A percentile compares a stretch with the other conserved stretches of the same genome.
These are phyloP conservation scores for Callionymus lyra DNA, from an alignment of 2,113 vertebrate species.

Conservation along the genomic window DNA sequence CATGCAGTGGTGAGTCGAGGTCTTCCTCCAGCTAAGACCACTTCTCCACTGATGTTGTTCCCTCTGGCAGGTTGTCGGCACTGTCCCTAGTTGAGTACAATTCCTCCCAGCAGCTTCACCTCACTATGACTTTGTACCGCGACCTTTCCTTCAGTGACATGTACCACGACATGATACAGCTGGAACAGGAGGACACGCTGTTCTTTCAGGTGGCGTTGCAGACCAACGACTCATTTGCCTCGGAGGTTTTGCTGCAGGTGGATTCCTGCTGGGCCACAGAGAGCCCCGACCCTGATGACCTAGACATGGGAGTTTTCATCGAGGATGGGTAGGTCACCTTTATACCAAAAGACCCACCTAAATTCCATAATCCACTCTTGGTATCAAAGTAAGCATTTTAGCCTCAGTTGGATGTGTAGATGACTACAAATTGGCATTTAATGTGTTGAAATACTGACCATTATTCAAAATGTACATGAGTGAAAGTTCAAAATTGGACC, in stretches of 20 bases:
- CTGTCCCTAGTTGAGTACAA: slow-evolving; percentile 41
- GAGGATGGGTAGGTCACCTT: slow-evolving; percentile 43
- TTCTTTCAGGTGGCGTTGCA: slow-evolving; percentile 53
- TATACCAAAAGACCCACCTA: too few species aligned
- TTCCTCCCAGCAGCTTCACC: slow-evolving; percentile 36
- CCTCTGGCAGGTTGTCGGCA: slow-evolving; percentile 31
- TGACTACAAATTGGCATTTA: too few species aligned
- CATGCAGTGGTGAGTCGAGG: slow-evolving; percentile 42
- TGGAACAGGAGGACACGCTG: slow-evolving; percentile 30
- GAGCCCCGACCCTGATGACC: slow-evolving; percentile 23
- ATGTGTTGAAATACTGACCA: too few species aligned
- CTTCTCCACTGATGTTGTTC: neutral
- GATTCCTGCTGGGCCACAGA: slow-evolving; percentile 61
- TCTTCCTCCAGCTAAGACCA: too few species aligned
- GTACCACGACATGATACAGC: slow-evolving; percentile 5
- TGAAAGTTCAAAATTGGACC: too few species aligned
- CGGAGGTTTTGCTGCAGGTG: slow-evolving; percentile 45
- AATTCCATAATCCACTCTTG: too few species aligned
- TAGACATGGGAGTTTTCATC: slow-evolving; percentile 32
- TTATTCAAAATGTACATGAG: too few species aligned
- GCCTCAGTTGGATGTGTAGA: too few species aligned
- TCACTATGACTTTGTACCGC: slow-evolving; percentile 43
- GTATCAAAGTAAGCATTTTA: too few species aligned
- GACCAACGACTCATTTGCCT: slow-evolving; percentile 30
- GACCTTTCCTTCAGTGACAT: slow-evolving; percentile 20